A percentile compares a stretch with the other conserved stretches of the same genome.
Conservation (phyloP, 2,113 vertebrate genomes). For the Saccopteryx leptura region DNA sequence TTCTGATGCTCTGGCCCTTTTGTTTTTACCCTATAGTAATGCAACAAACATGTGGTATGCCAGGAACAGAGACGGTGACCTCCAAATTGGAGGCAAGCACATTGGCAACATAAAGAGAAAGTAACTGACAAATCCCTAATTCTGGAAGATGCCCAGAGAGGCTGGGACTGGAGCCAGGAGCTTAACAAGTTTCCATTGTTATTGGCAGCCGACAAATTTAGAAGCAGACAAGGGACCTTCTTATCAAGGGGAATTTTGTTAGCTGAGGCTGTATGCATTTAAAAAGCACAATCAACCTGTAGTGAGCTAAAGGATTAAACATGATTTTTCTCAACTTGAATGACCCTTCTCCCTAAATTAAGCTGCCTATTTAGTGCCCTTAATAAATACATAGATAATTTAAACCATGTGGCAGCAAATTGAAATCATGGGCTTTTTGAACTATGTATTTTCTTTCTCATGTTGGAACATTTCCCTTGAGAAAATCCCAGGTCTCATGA, state of each 20-base stretch:
- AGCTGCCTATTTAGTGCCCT: slow-evolving; percentile 91
- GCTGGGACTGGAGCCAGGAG: slow-evolving; percentile 64
- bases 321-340: slow-evolving; percentile 89
- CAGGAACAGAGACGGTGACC: slow-evolving; percentile 18
- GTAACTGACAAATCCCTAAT: slow-evolving; percentile 38
- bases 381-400: slow-evolving; percentile 97
- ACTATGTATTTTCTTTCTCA: slow-evolving; percentile 94
- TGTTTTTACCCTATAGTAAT: slow-evolving; percentile 26
- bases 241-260: slow-evolving; percentile 80
- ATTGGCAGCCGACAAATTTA: slow-evolving; percentile 73
- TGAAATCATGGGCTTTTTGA: slow-evolving; percentile 95
- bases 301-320: slow-evolving; percentile 87
- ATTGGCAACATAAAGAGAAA: slow-evolving; percentile 31
- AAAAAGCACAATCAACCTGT: slow-evolving; percentile 88
- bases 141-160: slow-evolving; percentile 67
- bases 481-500: slow-evolving; percentile 93
- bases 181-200: slow-evolving; percentile 80
- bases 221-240: slow-evolving; percentile 79
- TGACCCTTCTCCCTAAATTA: slow-evolving; percentile 89
- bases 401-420: slow-evolving; percentile 96
- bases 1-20: not conserved
- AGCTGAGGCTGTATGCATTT: slow-evolving; percentile 78
- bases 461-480: slow-evolving; percentile 94
- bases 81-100: slow-evolving; percentile 47
- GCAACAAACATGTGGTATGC: not conserved